Percentiles rank a stretch among this genome's conserved stretches.
These are phyloP conservation scores for Dicranocentrus wangi DNA, from an alignment of 2,888 invertebrate species.

Conservation along the genomic window DNA sequence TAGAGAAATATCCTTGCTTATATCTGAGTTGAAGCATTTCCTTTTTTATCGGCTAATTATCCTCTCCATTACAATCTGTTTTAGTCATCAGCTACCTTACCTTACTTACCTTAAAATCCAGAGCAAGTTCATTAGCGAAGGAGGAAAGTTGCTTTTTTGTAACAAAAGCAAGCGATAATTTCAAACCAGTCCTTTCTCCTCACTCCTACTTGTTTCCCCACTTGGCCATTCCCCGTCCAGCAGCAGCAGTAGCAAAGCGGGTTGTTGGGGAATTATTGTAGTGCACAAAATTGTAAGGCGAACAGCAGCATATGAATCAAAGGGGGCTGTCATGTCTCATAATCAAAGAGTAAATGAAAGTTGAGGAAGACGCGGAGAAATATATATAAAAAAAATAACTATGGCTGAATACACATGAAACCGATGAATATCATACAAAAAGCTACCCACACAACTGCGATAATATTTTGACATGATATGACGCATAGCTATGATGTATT, in stretches of 20 bases:
- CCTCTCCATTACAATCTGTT: constrained; percentile 26
- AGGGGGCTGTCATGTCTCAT: constrained; percentile 48
- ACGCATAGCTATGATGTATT: constrained; percentile 16
- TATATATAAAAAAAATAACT: too few species aligned
- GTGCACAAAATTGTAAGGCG: too few species aligned
- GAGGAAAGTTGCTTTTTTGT: neutral
- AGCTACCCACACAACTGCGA: constrained; percentile 15
- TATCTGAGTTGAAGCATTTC: too few species aligned
- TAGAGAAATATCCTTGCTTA: too few species aligned
- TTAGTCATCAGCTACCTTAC: constrained; percentile 29
- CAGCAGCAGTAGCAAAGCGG: too few species aligned
- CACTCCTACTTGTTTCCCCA: too few species aligned
- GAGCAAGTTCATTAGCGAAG: constrained; percentile 56
- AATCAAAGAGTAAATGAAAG: constrained; percentile 52
- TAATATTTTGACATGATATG: constrained; percentile 38
- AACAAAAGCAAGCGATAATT: constrained; percentile 32
- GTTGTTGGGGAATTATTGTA: too few species aligned
- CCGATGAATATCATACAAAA: constrained; percentile 12
- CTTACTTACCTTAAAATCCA: constrained; percentile 9
- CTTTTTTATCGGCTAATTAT: constrained; percentile 30
- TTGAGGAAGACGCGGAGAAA: neutral
- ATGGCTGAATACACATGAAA: constrained; percentile 8
- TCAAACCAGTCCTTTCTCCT: constrained; percentile 51
- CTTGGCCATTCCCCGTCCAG: constrained; percentile 8
- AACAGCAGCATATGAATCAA: constrained; percentile 25